phyloP scores from a whole-genome alignment of 2,888 invertebrate genomes.

The Zygothrica quintamaculata region DNA sequence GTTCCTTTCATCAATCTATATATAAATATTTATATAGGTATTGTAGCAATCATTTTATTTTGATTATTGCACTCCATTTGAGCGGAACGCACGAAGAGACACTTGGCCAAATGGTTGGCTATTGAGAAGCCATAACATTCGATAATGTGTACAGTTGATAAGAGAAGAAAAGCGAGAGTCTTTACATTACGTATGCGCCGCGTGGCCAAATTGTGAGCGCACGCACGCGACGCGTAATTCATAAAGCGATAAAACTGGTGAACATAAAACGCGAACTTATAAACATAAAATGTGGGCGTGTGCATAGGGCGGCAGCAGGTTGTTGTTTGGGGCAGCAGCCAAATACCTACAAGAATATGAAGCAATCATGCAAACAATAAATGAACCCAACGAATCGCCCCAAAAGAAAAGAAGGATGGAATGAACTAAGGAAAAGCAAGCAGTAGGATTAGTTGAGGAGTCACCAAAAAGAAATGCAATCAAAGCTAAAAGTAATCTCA shows the following conservation, averaged over 20 bases:
- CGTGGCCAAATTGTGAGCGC: slow-evolving; percentile 49
- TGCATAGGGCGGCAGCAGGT: slow-evolving; percentile 27
- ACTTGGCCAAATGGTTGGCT: slow-evolving; percentile 25
- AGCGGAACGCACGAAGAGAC: slow-evolving; percentile 42
- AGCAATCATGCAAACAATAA: slow-evolving; percentile 77
- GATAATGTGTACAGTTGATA: slow-evolving; percentile 38
- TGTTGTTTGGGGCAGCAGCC: slow-evolving; percentile 16
- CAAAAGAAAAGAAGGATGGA: too few species aligned
- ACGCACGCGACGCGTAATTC: slow-evolving; percentile 71
- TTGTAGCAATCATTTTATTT: slow-evolving; percentile 32
- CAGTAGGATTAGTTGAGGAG: too few species aligned
- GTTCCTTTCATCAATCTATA: too few species aligned
- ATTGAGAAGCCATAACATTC: slow-evolving; percentile 60
- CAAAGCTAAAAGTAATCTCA: slow-evolving; percentile 78
- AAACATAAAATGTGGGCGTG: slow-evolving; percentile 57
- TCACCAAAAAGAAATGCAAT: slow-evolving; percentile 63
- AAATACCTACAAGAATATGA: slow-evolving; percentile 67
- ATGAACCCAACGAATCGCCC: slow-evolving; percentile 41
- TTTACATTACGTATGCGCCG: slow-evolving; percentile 66
- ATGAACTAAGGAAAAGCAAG: too few species aligned
- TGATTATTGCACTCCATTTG: slow-evolving; percentile 66
- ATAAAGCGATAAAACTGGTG: slow-evolving; percentile 74
- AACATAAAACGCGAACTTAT: slow-evolving; percentile 61
- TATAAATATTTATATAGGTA: not conserved
- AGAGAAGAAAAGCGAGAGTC: slow-evolving; percentile 9